Evolutionary conservation across 1,140 invertebrate genomes (phyloP).

Genomic region (Popillia japonica): DNA sequence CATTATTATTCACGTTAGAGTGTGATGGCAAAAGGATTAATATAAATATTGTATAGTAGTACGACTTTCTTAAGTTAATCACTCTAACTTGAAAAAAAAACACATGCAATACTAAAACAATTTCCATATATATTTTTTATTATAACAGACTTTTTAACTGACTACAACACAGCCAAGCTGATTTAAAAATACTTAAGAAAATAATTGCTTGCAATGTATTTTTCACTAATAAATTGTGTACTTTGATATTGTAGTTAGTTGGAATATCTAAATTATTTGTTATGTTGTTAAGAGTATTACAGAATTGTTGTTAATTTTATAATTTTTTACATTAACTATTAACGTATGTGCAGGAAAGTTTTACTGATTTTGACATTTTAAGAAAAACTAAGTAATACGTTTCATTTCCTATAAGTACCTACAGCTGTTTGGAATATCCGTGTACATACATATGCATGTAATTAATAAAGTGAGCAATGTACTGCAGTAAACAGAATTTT

Average conservation of each 20-base stretch:
- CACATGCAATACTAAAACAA: not conserved
- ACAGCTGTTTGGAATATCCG: too few relatives aligned
- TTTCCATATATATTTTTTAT: constrained; percentile 1
- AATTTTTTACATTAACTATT: constrained; percentile 6
- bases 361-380: not conserved
- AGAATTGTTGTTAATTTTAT: constrained; percentile 22
- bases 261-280: not conserved
- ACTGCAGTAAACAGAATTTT: too few relatives aligned
- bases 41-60: too few relatives aligned
- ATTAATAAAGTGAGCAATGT: too few relatives aligned
- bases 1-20: not conserved
- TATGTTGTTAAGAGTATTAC: not conserved
- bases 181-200: too few relatives aligned
- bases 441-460: too few relatives aligned
- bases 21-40: not conserved
- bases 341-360: not conserved
- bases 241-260: constrained; percentile 17
- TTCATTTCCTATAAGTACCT: too few relatives aligned
- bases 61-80: not conserved
- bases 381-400: too few relatives aligned
- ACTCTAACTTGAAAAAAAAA: not conserved
- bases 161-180: not conserved
- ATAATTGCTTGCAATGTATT: not conserved
- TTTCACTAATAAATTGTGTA: not conserved
- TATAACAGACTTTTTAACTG: constrained; percentile 4